Conservation (phyloP, 2,113 vertebrate species). For the Alosa alosa region DNA sequence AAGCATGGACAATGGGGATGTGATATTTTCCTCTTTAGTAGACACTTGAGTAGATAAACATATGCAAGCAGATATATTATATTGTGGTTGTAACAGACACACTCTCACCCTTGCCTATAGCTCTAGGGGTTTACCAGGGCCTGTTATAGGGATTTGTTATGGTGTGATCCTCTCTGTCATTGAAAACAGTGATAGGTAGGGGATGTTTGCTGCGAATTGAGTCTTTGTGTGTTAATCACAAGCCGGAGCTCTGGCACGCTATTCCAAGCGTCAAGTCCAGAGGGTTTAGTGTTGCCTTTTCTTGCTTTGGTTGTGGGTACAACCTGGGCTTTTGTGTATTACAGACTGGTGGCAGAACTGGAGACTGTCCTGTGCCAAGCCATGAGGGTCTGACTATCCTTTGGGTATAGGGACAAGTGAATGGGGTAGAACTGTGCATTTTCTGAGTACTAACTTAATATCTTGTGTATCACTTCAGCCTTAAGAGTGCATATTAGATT, state of each 20-base stretch:
- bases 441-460: not conserved
- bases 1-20: not conserved
- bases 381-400: not conserved
- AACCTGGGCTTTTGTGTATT: not conserved
- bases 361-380: not conserved
- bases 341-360: not conserved
- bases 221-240: constrained; percentile 2
- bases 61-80: not conserved
- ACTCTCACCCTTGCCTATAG: not conserved
- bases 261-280: not conserved
- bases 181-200: not conserved
- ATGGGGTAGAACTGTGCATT: not conserved
- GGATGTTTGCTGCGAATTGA: not conserved
- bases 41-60: not conserved
- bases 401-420: not conserved
- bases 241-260: not conserved
- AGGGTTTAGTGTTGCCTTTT: constrained; percentile 7
- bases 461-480: not conserved
- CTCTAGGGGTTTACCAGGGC: not conserved
- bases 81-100: not conserved
- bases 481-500: not conserved
- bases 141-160: not conserved
- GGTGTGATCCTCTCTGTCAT: not conserved
- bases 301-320: not conserved
- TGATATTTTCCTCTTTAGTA: not conserved